phyloP scores from a whole-genome alignment of 2,797 vertebrate genomes.

The Numenius phaeopus region DNA sequence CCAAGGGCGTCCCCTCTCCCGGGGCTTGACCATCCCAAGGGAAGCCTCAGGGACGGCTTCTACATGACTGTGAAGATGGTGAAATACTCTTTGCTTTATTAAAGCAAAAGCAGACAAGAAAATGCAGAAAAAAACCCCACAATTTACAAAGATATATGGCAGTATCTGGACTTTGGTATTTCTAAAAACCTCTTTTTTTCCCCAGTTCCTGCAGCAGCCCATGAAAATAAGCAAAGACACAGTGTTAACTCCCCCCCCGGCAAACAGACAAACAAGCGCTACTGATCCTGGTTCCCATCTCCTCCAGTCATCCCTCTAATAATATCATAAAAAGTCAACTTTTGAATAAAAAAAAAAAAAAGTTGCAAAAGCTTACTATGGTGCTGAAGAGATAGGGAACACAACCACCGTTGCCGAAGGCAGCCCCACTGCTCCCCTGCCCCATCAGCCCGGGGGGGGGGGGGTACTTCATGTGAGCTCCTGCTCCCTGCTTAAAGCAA shows the following conservation, averaged over 20 bases:
- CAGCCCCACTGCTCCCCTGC: not conserved
- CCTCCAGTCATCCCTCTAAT: conserved; percentile 5
- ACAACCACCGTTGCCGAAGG: not conserved
- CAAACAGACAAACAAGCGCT: not conserved
- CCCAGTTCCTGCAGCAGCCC: conserved; percentile 34
- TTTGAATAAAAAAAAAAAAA: not conserved
- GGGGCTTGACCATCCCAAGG: rapidly evolving
- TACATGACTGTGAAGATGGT: not conserved
- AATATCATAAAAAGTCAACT: not conserved
- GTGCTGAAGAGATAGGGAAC: not conserved
- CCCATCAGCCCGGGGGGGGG: rapidly evolving
- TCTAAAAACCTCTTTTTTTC: conserved; percentile 2
- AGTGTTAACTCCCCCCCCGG: not conserved
- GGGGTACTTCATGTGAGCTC: not conserved
- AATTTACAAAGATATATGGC: conserved; percentile 7
- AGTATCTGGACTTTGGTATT: conserved; percentile 50
- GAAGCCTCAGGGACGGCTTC: not conserved
- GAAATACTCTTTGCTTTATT: conserved; percentile 44
- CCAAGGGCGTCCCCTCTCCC: no score
- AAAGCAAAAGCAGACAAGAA: conserved; percentile 55
- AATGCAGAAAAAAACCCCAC: conserved; percentile 32
- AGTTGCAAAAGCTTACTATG: not conserved
- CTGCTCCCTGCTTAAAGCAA: not conserved
- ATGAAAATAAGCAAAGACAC: not conserved
- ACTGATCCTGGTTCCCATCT: not conserved